Evolutionary conservation across 2,888 invertebrate species (phyloP).

Genomic region (Odontomyia ornata): DNA sequence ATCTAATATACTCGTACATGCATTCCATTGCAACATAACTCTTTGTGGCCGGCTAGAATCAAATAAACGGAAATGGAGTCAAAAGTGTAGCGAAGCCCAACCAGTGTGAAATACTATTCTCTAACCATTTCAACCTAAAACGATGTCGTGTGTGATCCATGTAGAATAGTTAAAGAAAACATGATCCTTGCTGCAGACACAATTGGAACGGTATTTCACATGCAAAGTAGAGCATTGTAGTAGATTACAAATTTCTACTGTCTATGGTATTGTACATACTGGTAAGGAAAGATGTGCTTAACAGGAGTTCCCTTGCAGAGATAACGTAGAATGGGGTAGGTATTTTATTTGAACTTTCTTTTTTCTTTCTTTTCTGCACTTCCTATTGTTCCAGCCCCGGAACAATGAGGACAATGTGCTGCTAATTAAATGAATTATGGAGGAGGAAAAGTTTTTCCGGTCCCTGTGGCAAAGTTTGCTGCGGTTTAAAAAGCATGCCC

Average conservation of each 20-base stretch:
- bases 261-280: neutral
- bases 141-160: neutral
- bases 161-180: neutral
- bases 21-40: too few species aligned
- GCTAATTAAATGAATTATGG: constrained; percentile 43
- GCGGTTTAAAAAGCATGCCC: neutral
- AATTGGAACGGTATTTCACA: constrained; percentile 2
- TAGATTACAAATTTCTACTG: constrained; percentile 14
- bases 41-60: too few species aligned
- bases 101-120: neutral
- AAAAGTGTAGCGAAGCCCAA: neutral
- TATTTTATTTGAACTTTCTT: constrained; percentile 20
- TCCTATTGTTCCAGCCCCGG: neutral
- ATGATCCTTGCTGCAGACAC: neutral
- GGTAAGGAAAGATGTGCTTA: neutral
- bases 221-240: constrained; percentile 9
- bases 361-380: neutral
- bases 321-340: neutral
- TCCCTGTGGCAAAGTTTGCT: constrained; percentile 5
- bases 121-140: neutral
- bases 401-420: constrained; percentile 33
- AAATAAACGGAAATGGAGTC: neutral
- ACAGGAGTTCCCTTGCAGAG: neutral
- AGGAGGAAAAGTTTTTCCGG: constrained; percentile 23
- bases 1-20: too few species aligned